Base-by-base conservation (phyloP, 2,888 invertebrate genomes). In the Dorcus hopei region DNA sequence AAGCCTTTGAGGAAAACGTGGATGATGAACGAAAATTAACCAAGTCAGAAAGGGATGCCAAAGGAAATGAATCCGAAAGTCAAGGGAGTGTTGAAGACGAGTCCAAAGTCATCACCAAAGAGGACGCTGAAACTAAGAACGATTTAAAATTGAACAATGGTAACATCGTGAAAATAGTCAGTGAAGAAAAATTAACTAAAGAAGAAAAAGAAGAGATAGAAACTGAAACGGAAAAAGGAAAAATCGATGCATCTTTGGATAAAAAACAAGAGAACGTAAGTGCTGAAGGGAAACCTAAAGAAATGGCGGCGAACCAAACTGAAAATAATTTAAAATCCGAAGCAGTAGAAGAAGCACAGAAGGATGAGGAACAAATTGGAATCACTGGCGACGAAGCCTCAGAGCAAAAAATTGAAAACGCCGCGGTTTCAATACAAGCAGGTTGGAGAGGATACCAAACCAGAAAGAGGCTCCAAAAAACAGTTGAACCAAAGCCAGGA, bases 401-500 rank as follows among this genome's bases (percentile, higher is more conserved):
- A 42, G 7, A 42, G 14, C 42, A 42, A 14, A 59, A 64, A 50
- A 64, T 65, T 39, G 50, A 61, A 23, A 82, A 82, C 69, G 84
- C 83, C 11, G 86, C 86, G 42, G 85, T 84, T 3, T 83, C 83
- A 68, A 87, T 87, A 65, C 87, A 87, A 76, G 85, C 87, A 3
- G 83, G 85, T 16, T 82, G 86, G 3, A 79, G 87, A 60, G 87
- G 87, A 1, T 87, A 82, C 71, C 76, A 87, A 62, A 82, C 82
- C n/a, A 79, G 86, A 49, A 68, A 68, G 56, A 39, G 48, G 9
- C 42, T 42, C n/a, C 52, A 48, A 26, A 33, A 33, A 33, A 7
- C 19, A 19, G 19, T 19, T 19, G 19, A 19, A 19, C 19, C 26
- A 33, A 33, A 4, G 7, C 26, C 26, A 33, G 7, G 26, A 33